Evolutionary conservation across 2,113 vertebrate species (phyloP).

Genomic region (Hydrolagus affinis): DNA sequence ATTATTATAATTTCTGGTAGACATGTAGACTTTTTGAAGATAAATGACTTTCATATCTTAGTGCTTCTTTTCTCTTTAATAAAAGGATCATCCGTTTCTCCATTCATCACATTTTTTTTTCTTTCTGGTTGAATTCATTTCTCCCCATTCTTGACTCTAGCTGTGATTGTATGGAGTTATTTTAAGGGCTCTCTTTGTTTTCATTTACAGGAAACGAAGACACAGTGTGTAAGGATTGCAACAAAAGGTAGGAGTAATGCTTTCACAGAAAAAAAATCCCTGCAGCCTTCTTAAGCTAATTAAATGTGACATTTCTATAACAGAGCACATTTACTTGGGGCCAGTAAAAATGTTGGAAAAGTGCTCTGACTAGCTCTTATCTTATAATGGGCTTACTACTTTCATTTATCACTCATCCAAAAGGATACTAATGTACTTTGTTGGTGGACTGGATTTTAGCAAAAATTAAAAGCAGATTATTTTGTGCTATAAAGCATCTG

Average conservation of each 20-base stretch:
- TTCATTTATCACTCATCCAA: slow-evolving; percentile 37
- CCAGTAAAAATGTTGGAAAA: slow-evolving; percentile 23
- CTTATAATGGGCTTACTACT: slow-evolving; percentile 39
- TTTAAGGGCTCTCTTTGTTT: slow-evolving; percentile 36
- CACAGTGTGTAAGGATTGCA: slow-evolving; percentile 90
- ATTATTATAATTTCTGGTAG: too few relatives aligned
- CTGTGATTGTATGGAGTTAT: neutral
- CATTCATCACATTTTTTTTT: neutral
- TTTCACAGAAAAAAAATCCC: slow-evolving; percentile 36
- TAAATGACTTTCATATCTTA: neutral
- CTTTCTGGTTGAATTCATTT: neutral
- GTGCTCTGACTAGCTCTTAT: slow-evolving; percentile 39
- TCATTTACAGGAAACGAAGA: slow-evolving; percentile 85
- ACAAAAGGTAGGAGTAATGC: slow-evolving; percentile 80
- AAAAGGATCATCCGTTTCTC: too few relatives aligned
- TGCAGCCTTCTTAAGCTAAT: slow-evolving; percentile 38
- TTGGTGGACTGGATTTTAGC: slow-evolving; percentile 37
- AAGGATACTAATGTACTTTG: slow-evolving; percentile 35
- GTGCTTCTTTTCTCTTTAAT: neutral
- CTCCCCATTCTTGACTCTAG: neutral
- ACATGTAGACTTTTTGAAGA: too few relatives aligned
- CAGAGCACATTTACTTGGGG: slow-evolving; percentile 35
- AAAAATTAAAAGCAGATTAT: slow-evolving; percentile 35
- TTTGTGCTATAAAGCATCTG: slow-evolving; percentile 35
- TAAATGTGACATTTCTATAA: slow-evolving; percentile 40